Percentiles rank a stretch among this genome's conserved stretches.
Evolutionary conservation across 1,140 invertebrate genomes (phyloP).

Genomic region (Drosophila setifemur): DNA sequence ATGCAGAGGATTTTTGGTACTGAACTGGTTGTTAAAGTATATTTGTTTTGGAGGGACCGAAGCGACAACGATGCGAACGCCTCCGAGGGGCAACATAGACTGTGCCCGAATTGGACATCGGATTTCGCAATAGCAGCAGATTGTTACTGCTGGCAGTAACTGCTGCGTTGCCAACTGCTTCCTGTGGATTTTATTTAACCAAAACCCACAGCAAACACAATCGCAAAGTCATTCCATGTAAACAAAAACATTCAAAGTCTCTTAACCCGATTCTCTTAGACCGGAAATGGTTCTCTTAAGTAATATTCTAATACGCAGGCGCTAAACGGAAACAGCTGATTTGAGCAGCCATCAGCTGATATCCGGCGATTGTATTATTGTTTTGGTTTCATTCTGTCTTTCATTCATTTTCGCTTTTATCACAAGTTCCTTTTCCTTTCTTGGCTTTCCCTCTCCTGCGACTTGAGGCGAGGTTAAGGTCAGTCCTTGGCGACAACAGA

Average conservation of each 20-base stretch:
- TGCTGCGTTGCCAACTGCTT: slow-evolving; percentile 34
- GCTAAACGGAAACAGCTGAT: slow-evolving; percentile 51
- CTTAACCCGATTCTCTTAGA: slow-evolving; percentile 44
- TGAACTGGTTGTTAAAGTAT: background rate
- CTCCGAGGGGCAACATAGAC: slow-evolving; percentile 52
- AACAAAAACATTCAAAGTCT: slow-evolving; percentile 13
- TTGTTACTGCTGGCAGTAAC: slow-evolving; percentile 27
- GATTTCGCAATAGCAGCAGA: slow-evolving; percentile 19
- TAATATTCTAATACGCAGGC: slow-evolving; percentile 32
- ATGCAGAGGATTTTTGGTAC: background rate
- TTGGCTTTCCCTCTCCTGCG: too few species aligned
- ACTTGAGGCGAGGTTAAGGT: slow-evolving; percentile 60
- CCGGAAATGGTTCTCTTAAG: slow-evolving; percentile 28
- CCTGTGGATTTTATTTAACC: slow-evolving; percentile 13
- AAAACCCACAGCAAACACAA: slow-evolving; percentile 27
- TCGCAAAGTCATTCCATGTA: slow-evolving; percentile 12
- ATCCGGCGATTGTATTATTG: slow-evolving; percentile 39
- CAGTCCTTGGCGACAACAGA: slow-evolving; percentile 69
- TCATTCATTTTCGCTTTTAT: slow-evolving; percentile 1
- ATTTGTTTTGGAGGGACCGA: slow-evolving; percentile 9
- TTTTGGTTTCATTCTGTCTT: slow-evolving; percentile 41
- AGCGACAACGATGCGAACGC: slow-evolving; percentile 39
- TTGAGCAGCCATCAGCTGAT: slow-evolving; percentile 39
- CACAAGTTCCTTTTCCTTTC: background rate
- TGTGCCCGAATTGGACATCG: slow-evolving; percentile 37